Evolutionary conservation across 2,888 invertebrate genomes (phyloP), one percentile per base, ranked within the genome.

Genomic region (Myathropa florea): DNA sequence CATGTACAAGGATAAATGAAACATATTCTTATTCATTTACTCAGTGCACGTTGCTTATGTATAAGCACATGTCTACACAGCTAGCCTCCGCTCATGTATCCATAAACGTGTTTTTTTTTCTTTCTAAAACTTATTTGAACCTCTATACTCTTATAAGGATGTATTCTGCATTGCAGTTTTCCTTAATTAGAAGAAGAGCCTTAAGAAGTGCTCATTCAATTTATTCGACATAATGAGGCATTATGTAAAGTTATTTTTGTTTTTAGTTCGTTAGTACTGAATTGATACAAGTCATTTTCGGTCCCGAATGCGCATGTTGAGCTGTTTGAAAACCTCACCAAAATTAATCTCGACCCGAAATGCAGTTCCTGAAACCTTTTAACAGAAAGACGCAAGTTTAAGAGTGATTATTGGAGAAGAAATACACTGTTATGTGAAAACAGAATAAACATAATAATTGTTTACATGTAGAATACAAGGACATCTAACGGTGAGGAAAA

Each of bases 1-100:
- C 86, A 86, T 86, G 83, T 83, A 71, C 83, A 86, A 78, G 85
- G 73, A 85, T 85, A 82, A 76, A 77, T 68, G 82, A 82, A 85
- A 77, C 82, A 85, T 68, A 81, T 72, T 81, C 73, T 65, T 75
- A 77, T 76, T 67, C 55, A 64, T 55, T 46, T 65, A 55, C 10
- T 36, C 28, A n/a, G 36, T 55, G 24, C 59, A 23, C 46, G 36
- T 18, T 39, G 10, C 14, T 53, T 53, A 28, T 14, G n/a, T 61
- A 28, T 18, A 26, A 23, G 0, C 24, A 28, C 9, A 14, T 23
- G 10, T 24, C 4, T 60, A 60, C 59, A 39, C 33, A 65, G 30
- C 26, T 28, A 57, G 14, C 3, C n/a, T 67, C n/a, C 21, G 3
- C 57, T 55, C n/a, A 21, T 36, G 30, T 77, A 28, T 33, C 26